These are phyloP conservation scores for Phylloscopus whistleri DNA, from an alignment of 2,113 vertebrate species.

Conservation along the genomic window DNA sequence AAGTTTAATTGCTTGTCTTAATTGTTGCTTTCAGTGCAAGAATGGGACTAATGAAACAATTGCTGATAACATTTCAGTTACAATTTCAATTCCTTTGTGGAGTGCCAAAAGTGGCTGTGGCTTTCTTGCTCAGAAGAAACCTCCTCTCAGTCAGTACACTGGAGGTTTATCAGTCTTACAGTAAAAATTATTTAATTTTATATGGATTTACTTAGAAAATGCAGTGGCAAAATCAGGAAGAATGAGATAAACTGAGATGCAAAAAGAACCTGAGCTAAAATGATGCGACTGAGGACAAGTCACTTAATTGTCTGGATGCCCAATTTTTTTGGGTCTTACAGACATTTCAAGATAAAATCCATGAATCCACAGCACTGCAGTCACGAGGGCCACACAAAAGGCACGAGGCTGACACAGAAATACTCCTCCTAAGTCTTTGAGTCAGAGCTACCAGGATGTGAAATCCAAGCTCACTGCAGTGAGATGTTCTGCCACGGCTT, in stretches of 20 bases:
- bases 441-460: neutral
- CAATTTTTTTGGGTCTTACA: neutral
- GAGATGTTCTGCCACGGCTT: neutral
- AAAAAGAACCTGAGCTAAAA: neutral
- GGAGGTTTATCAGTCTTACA: neutral
- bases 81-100: neutral
- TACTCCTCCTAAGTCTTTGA: rapidly evolving
- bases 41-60: rapidly evolving
- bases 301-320: neutral
- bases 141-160: neutral
- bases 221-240: neutral
- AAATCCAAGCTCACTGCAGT: neutral
- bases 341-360: neutral
- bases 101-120: neutral
- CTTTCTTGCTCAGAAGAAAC: neutral
- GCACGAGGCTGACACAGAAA: neutral
- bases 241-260: neutral
- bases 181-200: neutral
- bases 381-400: rapidly evolving
- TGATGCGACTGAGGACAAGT: rapidly evolving
- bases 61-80: neutral
- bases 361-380: neutral
- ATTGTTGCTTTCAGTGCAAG: neutral
- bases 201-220: neutral
- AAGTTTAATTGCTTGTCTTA: neutral